Percentiles rank a stretch among this genome's conserved stretches.
Conservation (phyloP, 2,113 vertebrate species). For the Anser brachyrhynchus region DNA sequence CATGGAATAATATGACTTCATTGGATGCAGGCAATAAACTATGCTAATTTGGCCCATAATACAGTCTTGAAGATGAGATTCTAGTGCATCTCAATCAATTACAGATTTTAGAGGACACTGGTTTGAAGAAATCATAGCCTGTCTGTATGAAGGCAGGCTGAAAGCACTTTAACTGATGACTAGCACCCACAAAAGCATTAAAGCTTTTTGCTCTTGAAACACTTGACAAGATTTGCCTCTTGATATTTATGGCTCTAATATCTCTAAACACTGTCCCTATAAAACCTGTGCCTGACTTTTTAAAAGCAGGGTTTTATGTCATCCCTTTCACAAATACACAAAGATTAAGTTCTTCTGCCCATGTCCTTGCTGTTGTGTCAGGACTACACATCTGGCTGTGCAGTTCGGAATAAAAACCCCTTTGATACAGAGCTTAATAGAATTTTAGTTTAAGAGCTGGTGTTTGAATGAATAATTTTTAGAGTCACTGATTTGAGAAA, state of each 20-base stretch:
- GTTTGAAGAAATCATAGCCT: background rate
- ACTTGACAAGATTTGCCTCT: background rate
- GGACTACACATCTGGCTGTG: background rate
- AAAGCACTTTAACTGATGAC: slow-evolving; percentile 3
- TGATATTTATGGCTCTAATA: background rate
- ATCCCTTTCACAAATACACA: background rate
- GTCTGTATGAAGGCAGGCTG: background rate
- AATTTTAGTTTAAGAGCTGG: slow-evolving; percentile 41
- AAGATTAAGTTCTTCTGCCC: background rate
- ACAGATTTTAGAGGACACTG: background rate
- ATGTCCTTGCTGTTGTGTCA: background rate
- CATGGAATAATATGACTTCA: background rate
- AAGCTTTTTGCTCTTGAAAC: background rate
- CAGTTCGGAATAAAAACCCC: background rate
- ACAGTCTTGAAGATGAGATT: background rate
- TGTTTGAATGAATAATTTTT: slow-evolving; percentile 60
- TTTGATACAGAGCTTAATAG: slow-evolving; percentile 20
- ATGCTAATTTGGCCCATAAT: slow-evolving; percentile 1
- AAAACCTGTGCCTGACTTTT: background rate
- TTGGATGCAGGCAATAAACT: background rate
- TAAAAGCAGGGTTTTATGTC: background rate
- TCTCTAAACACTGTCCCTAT: background rate
- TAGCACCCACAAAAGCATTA: slow-evolving; percentile 21
- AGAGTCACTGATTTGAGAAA: slow-evolving; percentile 60
- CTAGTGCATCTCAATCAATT: background rate